phyloP scores from a whole-genome alignment of 1,140 invertebrate genomes.

The Ips nitidus region DNA sequence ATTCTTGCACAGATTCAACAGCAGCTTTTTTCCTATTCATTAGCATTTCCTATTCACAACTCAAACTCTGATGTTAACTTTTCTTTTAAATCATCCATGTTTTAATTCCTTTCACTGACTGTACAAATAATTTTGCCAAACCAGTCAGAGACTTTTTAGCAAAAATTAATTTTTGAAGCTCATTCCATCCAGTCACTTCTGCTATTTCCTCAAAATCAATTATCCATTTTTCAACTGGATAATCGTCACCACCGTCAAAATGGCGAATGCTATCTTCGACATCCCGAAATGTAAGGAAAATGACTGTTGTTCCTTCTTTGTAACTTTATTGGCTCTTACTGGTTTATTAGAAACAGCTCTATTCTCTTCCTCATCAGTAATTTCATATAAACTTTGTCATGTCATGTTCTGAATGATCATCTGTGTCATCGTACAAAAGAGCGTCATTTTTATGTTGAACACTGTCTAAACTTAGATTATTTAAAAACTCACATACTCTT shows the following conservation, averaged over 20 bases:
- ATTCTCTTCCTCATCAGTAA: background rate
- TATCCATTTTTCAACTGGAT: slow-evolving; percentile 37
- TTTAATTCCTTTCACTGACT: slow-evolving; percentile 22
- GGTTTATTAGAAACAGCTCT: background rate
- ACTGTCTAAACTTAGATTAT: background rate
- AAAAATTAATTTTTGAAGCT: slow-evolving; percentile 42
- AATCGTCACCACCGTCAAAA: slow-evolving; percentile 35
- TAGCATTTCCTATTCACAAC: slow-evolving; percentile 6
- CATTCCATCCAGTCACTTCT: slow-evolving; percentile 34
- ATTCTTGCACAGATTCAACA: slow-evolving; percentile 34
- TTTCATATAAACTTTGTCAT: no score
- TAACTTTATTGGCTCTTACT: background rate
- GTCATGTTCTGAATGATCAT: background rate
- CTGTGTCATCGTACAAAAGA: background rate
- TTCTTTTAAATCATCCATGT: slow-evolving; percentile 6
- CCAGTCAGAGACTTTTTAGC: slow-evolving; percentile 39
- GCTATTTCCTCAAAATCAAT: slow-evolving; percentile 43
- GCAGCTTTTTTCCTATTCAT: slow-evolving; percentile 4
- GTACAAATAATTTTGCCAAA: slow-evolving; percentile 37
- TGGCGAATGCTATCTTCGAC: background rate
- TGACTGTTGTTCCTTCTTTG: background rate
- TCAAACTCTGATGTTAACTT: slow-evolving; percentile 9
- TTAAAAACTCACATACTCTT: slow-evolving; percentile 7
- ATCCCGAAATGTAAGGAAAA: background rate
- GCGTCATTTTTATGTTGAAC: background rate